Percentiles rank a stretch among this genome's conserved stretches.
Conservation (phyloP, 2,797 vertebrate genomes). For the Sebastes elongatus region DNA sequence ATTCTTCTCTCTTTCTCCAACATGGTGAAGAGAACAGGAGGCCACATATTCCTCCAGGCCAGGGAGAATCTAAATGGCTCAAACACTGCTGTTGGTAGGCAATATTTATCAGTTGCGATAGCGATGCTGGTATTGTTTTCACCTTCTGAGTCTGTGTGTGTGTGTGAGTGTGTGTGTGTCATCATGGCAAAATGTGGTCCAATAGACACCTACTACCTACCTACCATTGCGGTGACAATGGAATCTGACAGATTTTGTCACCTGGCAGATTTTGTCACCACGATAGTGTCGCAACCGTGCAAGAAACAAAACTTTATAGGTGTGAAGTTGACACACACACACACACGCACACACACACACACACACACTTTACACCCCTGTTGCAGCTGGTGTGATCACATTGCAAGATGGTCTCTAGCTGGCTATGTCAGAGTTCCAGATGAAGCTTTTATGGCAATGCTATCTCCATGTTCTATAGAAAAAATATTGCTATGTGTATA, state of each 20-base stretch:
- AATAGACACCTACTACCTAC: not conserved
- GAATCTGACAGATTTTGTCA: no score
- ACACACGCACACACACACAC: no score
- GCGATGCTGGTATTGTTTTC: not conserved
- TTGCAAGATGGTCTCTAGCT: not conserved
- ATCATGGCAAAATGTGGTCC: not conserved
- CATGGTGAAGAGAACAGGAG: not conserved
- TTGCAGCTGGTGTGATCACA: no score
- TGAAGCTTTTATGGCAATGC: conserved; percentile 1
- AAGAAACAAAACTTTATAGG: no score
- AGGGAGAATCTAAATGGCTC: not conserved
- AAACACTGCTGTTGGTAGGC: not conserved
- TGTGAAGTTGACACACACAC: no score
- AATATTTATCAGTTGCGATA: not conserved
- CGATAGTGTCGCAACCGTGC: no score
- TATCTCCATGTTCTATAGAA: not conserved
- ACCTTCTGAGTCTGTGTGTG: no score
- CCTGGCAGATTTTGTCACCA: no score
- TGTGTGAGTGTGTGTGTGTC: no score
- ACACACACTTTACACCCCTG: no score
- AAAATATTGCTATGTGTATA: not conserved
- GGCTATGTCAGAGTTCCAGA: not conserved
- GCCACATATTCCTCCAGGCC: not conserved
- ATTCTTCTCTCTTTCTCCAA: not conserved
- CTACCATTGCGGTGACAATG: no score